Conservation (phyloP, 1,140 invertebrate genomes). For the Teleogryllus occipitalis region DNA sequence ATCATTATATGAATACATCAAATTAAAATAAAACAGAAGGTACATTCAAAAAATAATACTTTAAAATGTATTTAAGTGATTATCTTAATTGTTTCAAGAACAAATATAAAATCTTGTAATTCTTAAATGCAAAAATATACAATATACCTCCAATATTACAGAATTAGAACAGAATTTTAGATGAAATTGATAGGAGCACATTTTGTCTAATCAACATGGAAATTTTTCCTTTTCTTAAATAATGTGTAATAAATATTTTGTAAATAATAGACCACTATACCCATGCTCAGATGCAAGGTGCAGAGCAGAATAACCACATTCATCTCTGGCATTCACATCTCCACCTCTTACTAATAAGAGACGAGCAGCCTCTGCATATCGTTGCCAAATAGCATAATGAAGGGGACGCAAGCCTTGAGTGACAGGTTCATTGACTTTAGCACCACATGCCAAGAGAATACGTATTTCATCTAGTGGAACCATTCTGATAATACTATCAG, state of each 20-base stretch:
- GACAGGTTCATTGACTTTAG: slow-evolving; percentile 68
- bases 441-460: slow-evolving; percentile 74
- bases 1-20: background rate
- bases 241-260: background rate
- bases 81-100: background rate
- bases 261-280: slow-evolving; percentile 33
- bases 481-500: slow-evolving; percentile 81
- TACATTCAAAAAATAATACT: background rate
- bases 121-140: too few relatives aligned
- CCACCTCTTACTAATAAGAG: slow-evolving; percentile 66
- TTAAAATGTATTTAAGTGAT: background rate
- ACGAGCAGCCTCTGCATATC: slow-evolving; percentile 60
- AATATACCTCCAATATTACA: too few relatives aligned
- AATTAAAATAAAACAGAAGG: background rate
- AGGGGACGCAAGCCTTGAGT: slow-evolving; percentile 75
- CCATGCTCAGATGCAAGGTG: slow-evolving; percentile 82
- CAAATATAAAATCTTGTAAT: background rate
- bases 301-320: slow-evolving; percentile 82
- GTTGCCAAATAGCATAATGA: slow-evolving; percentile 87
- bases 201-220: too few relatives aligned
- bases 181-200: too few relatives aligned
- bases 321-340: slow-evolving; percentile 76
- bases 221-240: background rate
- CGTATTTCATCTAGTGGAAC: slow-evolving; percentile 78
- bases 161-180: too few relatives aligned